Evolutionary conservation across 2,113 vertebrate genomes (phyloP), one percentile per base, ranked within the genome.

Genomic region (Rhea pennata): DNA sequence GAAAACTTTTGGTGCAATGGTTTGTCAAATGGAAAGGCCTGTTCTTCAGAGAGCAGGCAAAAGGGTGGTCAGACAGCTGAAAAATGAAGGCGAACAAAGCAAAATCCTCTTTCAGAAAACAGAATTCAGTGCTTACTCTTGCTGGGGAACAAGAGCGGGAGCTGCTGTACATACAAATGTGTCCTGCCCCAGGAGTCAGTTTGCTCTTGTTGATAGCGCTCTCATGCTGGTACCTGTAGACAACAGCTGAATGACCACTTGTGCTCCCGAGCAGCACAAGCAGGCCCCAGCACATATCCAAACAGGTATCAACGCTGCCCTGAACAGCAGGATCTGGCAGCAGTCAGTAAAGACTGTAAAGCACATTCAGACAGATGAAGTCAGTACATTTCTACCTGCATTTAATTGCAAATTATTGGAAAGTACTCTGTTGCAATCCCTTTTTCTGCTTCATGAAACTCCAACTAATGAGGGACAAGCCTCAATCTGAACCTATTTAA

Each of bases 381-480:
- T 95, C 92, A 96, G 91, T 96, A 84, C 77, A 84, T 94, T 98
- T 97, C 93, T 97, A 93, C 71, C 10, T 94, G 97, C 96, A 98
- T 97, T 96, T 98, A 98, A 95, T 94, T 6, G 78, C 46, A 64
- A 97, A 95, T 96, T 98, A 97, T 97, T 96, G 98, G 96, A 97
- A 98, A 92, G 95, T 84, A 92, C 51, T 95, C 92, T 94, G 88
- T 92, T 95, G 72, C 73, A 74, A 64, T 97, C 95, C 90, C 84
- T 96, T 97, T 48, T 96, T 98, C 93, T 96, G 75, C 86, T 95
- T 97, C 94, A 93, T 96, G 95, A 93, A 97, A 93, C 91, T 93
- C 94, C 93, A 92, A 91, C 93, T 97, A 97, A 95, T 82, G 71
- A 97, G 95, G 86, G 90, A 88, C 13, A 96, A 94, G 73, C 58